Conservation (phyloP, 2,888 invertebrate genomes). For the Baronia brevicornis region DNA sequence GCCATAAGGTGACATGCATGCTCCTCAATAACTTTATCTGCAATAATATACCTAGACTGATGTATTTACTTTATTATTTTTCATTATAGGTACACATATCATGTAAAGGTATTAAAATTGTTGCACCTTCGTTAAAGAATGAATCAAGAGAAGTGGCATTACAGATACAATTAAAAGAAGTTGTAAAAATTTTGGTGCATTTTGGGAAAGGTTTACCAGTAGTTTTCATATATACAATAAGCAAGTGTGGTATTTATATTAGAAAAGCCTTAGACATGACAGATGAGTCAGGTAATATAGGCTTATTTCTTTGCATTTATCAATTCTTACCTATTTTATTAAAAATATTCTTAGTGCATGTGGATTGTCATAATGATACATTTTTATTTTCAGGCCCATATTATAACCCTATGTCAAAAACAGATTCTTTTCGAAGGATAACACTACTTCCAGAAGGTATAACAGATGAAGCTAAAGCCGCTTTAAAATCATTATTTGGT, state of each 20-base stretch:
- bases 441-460: slow-evolving; percentile 83
- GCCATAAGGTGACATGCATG: too few relatives aligned
- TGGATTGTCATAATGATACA: slow-evolving; percentile 7
- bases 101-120: slow-evolving; percentile 75
- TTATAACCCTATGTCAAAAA: slow-evolving; percentile 77
- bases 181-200: slow-evolving; percentile 85
- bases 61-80: slow-evolving; percentile 7
- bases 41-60: too few relatives aligned
- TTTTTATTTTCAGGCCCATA: slow-evolving; percentile 56
- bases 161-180: slow-evolving; percentile 80
- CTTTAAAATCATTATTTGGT: slow-evolving; percentile 79
- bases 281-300: slow-evolving; percentile 54
- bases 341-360: neutral
- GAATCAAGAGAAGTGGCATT: slow-evolving; percentile 75
- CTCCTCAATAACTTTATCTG: too few relatives aligned
- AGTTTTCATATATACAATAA: slow-evolving; percentile 85
- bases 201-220: slow-evolving; percentile 86
- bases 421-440: slow-evolving; percentile 83
- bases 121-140: slow-evolving; percentile 76
- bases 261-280: slow-evolving; percentile 83
- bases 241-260: slow-evolving; percentile 80
- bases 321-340: slow-evolving; percentile 1
- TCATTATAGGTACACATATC: slow-evolving; percentile 74
- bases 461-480: slow-evolving; percentile 78
- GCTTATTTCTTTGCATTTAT: neutral